Evolutionary conservation across 2,888 invertebrate species (phyloP), one percentile per base, ranked within the genome.

Genomic region (Papilio protenor): DNA sequence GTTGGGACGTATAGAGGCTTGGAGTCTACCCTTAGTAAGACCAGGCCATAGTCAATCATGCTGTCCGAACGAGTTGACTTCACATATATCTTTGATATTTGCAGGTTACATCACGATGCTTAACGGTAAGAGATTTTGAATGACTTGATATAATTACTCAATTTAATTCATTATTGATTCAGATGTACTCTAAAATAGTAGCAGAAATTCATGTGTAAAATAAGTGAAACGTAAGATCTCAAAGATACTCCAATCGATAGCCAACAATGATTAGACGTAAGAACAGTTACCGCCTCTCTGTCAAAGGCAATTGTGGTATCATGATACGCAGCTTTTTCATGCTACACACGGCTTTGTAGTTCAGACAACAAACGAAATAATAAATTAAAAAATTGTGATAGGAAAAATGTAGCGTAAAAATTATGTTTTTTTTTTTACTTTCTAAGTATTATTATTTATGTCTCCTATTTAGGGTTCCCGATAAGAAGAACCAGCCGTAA

Each of bases 221-320:
- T 64, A 64, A 64, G 14, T 27, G 16, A 61, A 27, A 61, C 27
- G 1, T 33, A 16, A 64, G 40, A 64, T 64, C n/a, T 40, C 66
- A 40, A 66, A 66, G 11, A 10, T 40, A 40, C 40, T 66, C 18
- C 18, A 66, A 66, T 40, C 18, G 64, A 4, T 59, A 59, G 27
- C 4, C 64, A 40, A 27, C 16, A 61, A 49, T 72, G 49, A 61
- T 71, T 27, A 47, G 70, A 72, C 52, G 49, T 45, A 52, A 73
- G 47, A 23, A 66, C 64, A 55, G 21, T 21, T 40, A 55, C 64
- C 66, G 64, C 47, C 76, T 61, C 77, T 73, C 77, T 73, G 66
- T 77, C 77, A 73, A 77, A 77, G 73, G 77, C 66, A 77, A 77
- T 77, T 77, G 77, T 66, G 73, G 55, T 55, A 64, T 55, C 72